A percentile compares a stretch with the other conserved stretches of the same genome.
These are phyloP conservation scores for Nemotelus nigrinus DNA, from an alignment of 2,888 invertebrate species.

Conservation along the genomic window DNA sequence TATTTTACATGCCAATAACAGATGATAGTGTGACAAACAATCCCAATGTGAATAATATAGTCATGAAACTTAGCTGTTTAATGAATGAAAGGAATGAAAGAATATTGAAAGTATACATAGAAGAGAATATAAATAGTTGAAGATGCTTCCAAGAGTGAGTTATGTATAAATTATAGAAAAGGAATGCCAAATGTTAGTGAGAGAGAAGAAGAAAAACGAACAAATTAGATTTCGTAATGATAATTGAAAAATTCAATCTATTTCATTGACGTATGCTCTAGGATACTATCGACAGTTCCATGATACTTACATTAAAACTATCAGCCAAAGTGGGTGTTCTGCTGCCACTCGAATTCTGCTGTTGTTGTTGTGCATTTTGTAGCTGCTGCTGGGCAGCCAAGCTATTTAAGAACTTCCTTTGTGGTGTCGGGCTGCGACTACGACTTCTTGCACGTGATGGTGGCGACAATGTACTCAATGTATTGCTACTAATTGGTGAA, in stretches of 20 bases:
- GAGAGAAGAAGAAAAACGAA: too few species aligned
- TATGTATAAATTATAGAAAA: too few species aligned
- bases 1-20: background rate
- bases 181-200: too few species aligned
- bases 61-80: background rate
- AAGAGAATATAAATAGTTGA: too few species aligned
- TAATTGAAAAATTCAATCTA: too few species aligned
- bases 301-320: slow-evolving; percentile 40
- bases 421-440: slow-evolving; percentile 68
- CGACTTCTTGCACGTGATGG: slow-evolving; percentile 61
- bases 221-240: too few species aligned
- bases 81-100: background rate
- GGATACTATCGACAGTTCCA: background rate
- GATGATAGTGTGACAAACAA: background rate
- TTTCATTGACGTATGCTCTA: too few species aligned
- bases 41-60: background rate
- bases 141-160: too few species aligned
- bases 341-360: slow-evolving; percentile 1
- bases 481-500: slow-evolving; percentile 53
- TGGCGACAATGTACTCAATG: slow-evolving; percentile 49
- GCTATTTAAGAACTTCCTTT: slow-evolving; percentile 64
- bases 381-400: slow-evolving; percentile 12
- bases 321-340: slow-evolving; percentile 1
- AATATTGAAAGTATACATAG: too few species aligned
- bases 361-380: background rate